Evolutionary conservation across 2,113 vertebrate genomes (phyloP).

Genomic region (Cyphomyrus discorhynchus): DNA sequence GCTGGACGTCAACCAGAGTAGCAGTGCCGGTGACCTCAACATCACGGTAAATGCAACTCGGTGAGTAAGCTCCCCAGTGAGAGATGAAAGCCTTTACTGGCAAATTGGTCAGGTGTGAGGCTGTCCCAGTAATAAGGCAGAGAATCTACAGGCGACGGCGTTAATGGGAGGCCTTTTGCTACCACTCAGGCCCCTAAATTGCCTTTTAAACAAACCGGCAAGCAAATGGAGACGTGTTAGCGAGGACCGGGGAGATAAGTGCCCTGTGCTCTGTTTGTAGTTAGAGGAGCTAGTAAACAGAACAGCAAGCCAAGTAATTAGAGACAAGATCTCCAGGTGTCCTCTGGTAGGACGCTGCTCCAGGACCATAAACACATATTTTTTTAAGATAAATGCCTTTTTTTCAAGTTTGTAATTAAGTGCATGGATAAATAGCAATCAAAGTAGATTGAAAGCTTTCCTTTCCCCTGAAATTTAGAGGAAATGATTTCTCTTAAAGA

Average conservation of each 20-base stretch:
- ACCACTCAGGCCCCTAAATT: neutral
- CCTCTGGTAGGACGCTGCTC: neutral
- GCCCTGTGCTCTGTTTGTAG: slow-evolving; percentile 9
- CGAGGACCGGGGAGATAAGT: slow-evolving; percentile 23
- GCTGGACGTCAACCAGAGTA: slow-evolving; percentile 78
- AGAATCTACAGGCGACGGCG: neutral
- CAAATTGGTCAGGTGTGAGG: neutral
- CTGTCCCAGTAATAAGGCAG: slow-evolving; percentile 23
- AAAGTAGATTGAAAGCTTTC: neutral
- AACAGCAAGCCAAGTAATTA: neutral
- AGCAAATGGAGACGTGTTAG: neutral
- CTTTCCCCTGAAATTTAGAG: neutral
- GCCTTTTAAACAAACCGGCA: slow-evolving; percentile 21
- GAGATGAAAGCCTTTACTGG: neutral
- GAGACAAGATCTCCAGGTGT: neutral
- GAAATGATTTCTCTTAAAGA: neutral
- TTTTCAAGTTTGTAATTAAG: slow-evolving; percentile 3
- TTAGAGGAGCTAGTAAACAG: slow-evolving; percentile 20
- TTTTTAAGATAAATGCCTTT: neutral
- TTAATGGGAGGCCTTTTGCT: slow-evolving; percentile 11
- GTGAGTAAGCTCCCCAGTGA: slow-evolving; percentile 50
- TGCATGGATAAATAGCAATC: slow-evolving; percentile 2
- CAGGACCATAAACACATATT: neutral
- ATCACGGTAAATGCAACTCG: slow-evolving; percentile 72
- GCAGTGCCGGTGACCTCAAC: slow-evolving; percentile 66